Conservation (phyloP, 1,140 invertebrate genomes). For the Zaprionus davidi region DNA sequence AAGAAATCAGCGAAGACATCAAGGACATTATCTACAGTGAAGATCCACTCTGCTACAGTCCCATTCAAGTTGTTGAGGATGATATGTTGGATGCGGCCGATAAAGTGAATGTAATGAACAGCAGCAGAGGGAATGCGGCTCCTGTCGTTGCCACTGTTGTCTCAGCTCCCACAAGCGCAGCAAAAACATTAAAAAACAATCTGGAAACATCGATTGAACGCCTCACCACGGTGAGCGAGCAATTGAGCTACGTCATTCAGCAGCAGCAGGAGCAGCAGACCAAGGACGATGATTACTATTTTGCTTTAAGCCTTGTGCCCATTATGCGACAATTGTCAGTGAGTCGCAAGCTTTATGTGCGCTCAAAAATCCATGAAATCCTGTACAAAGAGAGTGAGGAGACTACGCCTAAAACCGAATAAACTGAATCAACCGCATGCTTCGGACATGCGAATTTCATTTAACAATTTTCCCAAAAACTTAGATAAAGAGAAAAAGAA, state of each 20-base stretch:
- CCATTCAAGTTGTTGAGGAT: constrained; percentile 72
- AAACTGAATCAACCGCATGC: constrained; percentile 5
- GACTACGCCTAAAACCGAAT: constrained; percentile 26
- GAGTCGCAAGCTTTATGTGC: constrained; percentile 67
- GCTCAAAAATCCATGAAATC: constrained; percentile 69
- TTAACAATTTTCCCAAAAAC: constrained; percentile 8
- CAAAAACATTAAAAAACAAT: constrained; percentile 70
- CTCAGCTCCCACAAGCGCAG: constrained; percentile 43
- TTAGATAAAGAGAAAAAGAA: constrained; percentile 5
- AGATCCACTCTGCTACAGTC: constrained; percentile 72
- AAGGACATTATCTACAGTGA: constrained; percentile 76
- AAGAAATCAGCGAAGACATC: constrained; percentile 69
- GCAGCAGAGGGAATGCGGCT: not conserved
- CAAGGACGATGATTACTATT: constrained; percentile 75
- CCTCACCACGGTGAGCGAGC: constrained; percentile 65
- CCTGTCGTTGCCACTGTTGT: constrained; percentile 60
- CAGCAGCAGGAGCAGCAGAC: constrained; percentile 61
- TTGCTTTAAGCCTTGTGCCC: constrained; percentile 66
- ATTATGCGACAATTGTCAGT: constrained; percentile 66
- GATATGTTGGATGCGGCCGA: constrained; percentile 53
- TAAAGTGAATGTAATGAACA: constrained; percentile 53
- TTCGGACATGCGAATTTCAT: constrained; percentile 15
- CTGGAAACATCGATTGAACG: constrained; percentile 71
- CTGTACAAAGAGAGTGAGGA: constrained; percentile 70
- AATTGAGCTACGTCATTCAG: constrained; percentile 65